Evolutionary conservation across 2,888 invertebrate species (phyloP), one percentile per base, ranked within the genome.

Genomic region (Caenorhabditis imperialis): DNA sequence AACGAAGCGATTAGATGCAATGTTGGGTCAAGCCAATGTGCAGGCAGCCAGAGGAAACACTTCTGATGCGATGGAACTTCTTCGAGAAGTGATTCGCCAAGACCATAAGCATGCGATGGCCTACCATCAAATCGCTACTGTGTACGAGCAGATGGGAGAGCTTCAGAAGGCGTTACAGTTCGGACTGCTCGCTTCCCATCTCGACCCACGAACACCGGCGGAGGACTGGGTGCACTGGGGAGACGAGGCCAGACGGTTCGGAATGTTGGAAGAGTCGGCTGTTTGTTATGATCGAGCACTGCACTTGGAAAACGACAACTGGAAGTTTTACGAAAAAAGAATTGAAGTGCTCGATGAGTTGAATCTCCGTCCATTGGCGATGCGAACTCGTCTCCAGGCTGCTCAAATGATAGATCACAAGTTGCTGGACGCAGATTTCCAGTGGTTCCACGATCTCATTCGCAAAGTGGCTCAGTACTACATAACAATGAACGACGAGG

Each of bases 21-120:
- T 87, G n/a, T 73, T 87, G 20, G 87, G 87, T 16, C 85, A 87
- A 51, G 86, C 87, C 2, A 85, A 84, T 70, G 67, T 86, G 6
- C 61, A 79, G 22, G 79, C 76, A 53, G 85, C 86, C 12, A 74
- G 79, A 8, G 83, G 84, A 40, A 73, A 85, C 33, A 74, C 71
- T 1, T 55, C 42, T 1, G 83, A 85, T 25, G 85, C 86, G 1
- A 51, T 86, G 47, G 55, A 77, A 12, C 42, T 85, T 51, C 76
- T 86, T 14, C 75, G 78, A 14, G 86, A 86, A 69, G 85, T 85
- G 4, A 57, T 71, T 20, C 69, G 77, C 23, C 79, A 83, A 55
- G 84, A 88, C 51, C 86, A 83, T 1, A 73, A 82, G 22, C 72
- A 83, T 51, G 76, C 86, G 5, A 79, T 84, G 20, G 81, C 84